Base-by-base conservation (phyloP, 37 sponge, comb jelly and placozoan genomes). In the Spongia lamella region DNA sequence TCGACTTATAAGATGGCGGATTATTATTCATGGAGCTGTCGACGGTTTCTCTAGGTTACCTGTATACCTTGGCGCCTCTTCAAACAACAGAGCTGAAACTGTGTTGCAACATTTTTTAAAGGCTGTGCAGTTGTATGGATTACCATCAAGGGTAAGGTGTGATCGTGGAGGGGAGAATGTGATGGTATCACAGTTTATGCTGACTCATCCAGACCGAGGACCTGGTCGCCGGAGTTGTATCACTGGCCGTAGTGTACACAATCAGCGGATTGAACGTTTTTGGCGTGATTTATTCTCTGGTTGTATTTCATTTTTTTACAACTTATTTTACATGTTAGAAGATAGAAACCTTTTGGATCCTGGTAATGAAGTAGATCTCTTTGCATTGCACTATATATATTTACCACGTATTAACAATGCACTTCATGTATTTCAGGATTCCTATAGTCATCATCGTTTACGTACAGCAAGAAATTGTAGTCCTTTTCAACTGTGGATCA, bases 91-190 rank as follows among this genome's bases (percentile, higher is more conserved):
- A 38, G 56, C 81, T 58, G 34, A 7, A 3, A 86, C 81, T 31
- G 87, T 86, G 1, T 53, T 80, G 34, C 11, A 52, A 9, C 47
- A 2, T 11, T 86, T 86, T 74, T 0, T 66, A 7, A 14, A 25
- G 24, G 81, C 81, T n/a, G 66, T 30, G 1, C 34, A 9, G 1
- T 7, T 11, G 33, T 80, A 75, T 75, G 87, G 87, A 21, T 35
- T 86, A 0, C 87, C 87, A 35, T 79, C 87, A n/a, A 38, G 87
- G 67, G 81, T 80, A 6, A 35, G 81, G 17, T 74, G 66, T 56
- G 87, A 86, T 43, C 53, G 21, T 29, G 87, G 87, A 27, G 87
- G 81, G 6, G 87, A 86, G 31, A 86, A 86, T 80, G 32, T 68
- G 1, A 20, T 7, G 15, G 76, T 80, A 27, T 66, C 66, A 32